phyloP scores from a whole-genome alignment of 2,888 invertebrate genomes.

The Drosophila pseudotakahashii region DNA sequence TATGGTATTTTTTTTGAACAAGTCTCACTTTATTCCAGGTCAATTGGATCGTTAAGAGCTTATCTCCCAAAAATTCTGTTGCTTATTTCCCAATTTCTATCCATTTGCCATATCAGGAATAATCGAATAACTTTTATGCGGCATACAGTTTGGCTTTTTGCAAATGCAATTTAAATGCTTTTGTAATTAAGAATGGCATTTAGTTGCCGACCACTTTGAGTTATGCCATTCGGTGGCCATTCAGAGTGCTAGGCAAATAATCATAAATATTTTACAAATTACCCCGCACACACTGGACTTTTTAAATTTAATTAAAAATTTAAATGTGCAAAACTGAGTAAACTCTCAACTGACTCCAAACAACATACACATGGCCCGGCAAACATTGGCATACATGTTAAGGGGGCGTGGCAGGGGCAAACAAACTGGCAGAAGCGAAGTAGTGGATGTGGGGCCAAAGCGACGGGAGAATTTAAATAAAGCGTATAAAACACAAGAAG shows the following conservation, averaged over 20 bases:
- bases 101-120: not conserved
- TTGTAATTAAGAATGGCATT: slow-evolving; percentile 33
- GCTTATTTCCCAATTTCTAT: not conserved
- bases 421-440: slow-evolving; percentile 5
- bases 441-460: slow-evolving; percentile 31
- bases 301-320: slow-evolving; percentile 77
- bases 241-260: slow-evolving; percentile 37
- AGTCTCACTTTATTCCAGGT: not conserved
- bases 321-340: slow-evolving; percentile 59
- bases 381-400: slow-evolving; percentile 6
- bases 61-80: slow-evolving; percentile 1
- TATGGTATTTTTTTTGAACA: too few relatives aligned
- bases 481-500: slow-evolving; percentile 52
- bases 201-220: slow-evolving; percentile 19
- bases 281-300: slow-evolving; percentile 35
- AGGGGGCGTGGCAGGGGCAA: slow-evolving; percentile 9
- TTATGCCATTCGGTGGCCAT: slow-evolving; percentile 13
- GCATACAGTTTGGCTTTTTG: slow-evolving; percentile 2
- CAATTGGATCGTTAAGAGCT: slow-evolving; percentile 18
- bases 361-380: slow-evolving; percentile 13
- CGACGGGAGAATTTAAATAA: slow-evolving; percentile 45
- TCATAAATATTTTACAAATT: slow-evolving; percentile 49
- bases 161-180: slow-evolving; percentile 23
- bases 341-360: slow-evolving; percentile 19
- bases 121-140: slow-evolving; percentile 10